Conservation (phyloP, 2,797 vertebrate genomes). For the Glyptemys insculpta region DNA sequence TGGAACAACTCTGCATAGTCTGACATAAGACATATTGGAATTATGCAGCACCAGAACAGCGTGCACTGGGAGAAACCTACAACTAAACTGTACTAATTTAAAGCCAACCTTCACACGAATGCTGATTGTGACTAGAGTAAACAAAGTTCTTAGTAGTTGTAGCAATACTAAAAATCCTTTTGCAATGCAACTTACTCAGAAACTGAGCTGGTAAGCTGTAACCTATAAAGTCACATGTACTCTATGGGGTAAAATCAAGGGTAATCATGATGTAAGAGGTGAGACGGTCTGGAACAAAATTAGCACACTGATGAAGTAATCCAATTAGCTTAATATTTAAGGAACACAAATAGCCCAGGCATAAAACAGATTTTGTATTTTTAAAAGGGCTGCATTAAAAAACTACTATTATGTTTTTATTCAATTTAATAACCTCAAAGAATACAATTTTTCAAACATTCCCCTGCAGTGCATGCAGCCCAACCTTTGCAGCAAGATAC, state of each 20-base stretch:
- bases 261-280: not conserved
- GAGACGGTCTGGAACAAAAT: not conserved
- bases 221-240: not conserved
- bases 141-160: not conserved
- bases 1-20: not conserved
- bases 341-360: not conserved
- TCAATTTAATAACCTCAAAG: not conserved
- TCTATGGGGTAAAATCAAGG: not conserved
- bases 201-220: not conserved
- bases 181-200: not conserved
- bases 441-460: not conserved
- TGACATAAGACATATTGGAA: rapidly evolving
- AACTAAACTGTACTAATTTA: not conserved
- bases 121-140: rapidly evolving
- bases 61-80: not conserved
- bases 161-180: not conserved
- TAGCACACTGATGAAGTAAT: not conserved
- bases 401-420: not conserved
- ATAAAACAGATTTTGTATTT: not conserved
- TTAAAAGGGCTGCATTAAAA: not conserved
- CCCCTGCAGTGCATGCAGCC: not conserved
- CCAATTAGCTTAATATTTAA: not conserved
- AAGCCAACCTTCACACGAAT: not conserved
- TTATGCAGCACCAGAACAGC: rapidly evolving
- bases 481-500: not conserved